Base-by-base conservation (phyloP, 2,797 vertebrate species). In the Squalus acanthias region DNA sequence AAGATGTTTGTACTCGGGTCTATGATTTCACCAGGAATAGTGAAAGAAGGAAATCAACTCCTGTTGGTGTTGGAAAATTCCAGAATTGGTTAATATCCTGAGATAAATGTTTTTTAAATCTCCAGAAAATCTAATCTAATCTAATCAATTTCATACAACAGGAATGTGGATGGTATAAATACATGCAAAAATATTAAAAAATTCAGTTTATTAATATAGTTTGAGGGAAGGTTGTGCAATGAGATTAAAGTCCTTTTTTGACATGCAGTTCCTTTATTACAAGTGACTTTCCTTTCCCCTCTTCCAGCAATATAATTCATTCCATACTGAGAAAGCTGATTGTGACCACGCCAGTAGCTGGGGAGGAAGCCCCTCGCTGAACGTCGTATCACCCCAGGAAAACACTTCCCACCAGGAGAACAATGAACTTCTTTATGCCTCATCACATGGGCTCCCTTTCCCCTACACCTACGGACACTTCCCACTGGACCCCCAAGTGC, bases 381-480 rank as follows among this genome's bases (percentile, higher is more conserved):
- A 96, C 0, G 96, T 97, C 26, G 96, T 97, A 0, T 96, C 97
- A 70, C 97, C 98, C 92, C 98, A 97, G 88, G 98, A 99, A 96
- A 98, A 97, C 97, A 98, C 97, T 97, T 97, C 98, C 79, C 98
- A 97, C 96, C 97, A 98, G n/a, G 98, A 99, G 96, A 97, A 97
- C 87, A 96, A 97, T 4, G 98, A 98, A 96, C 97, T 98, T 76
- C 96, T 98, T 96, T 98, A 98, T 8, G 96, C 97, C 57, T 97
- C 98, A 0, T 96, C 98, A 17, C 98, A 98, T 96, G 97, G 98
- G 96, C 97, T 98, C 97, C 98, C 98, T 95, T 98, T 98, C 97
- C 98, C 98, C 96, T 98, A 98, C 97, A 97, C 98, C 89, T 98
- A 98, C 5, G 98, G 98, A 96, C 98, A 97, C 97, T 98, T 97